Evolutionary conservation across 1,140 invertebrate genomes (phyloP).

Genomic region (Hetaerina americana): DNA sequence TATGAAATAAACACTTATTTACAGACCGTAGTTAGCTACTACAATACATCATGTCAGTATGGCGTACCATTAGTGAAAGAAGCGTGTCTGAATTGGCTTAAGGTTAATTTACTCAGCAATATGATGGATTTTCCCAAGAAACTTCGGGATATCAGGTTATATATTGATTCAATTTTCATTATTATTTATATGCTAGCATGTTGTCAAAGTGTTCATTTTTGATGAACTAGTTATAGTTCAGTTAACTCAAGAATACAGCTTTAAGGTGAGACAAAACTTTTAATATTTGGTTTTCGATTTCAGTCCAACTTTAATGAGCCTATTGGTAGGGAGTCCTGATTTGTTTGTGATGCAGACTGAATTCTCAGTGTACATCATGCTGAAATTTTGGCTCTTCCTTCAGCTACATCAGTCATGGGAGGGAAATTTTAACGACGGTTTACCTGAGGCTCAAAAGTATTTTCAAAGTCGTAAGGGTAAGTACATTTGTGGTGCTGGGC

Average conservation of each 20-base stretch:
- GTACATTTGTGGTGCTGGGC: too few species aligned
- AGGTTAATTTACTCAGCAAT: conserved; percentile 50
- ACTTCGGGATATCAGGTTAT: conserved; percentile 40
- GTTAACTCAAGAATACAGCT: too few species aligned
- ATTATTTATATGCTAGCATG: conserved; percentile 3
- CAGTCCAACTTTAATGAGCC: conserved; percentile 47
- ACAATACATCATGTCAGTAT: conserved; percentile 52
- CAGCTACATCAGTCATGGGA: conserved; percentile 28
- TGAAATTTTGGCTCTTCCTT: conserved; percentile 53
- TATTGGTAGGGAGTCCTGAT: conserved; percentile 47
- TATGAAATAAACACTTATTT: too few species aligned
- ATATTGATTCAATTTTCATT: conserved; percentile 7
- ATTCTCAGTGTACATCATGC: conserved; percentile 60
- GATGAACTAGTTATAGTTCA: too few species aligned
- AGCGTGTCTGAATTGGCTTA: conserved; percentile 51
- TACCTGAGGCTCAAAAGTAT: conserved; percentile 28
- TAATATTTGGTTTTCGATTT: conserved; percentile 8
- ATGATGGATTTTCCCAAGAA: conserved; percentile 39
- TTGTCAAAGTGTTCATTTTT: too few species aligned
- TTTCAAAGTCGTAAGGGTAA: conserved; percentile 31
- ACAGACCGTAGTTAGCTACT: conserved; percentile 53
- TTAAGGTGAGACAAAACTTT: too few species aligned
- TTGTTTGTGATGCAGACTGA: conserved; percentile 69
- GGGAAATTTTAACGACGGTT: conserved; percentile 22
- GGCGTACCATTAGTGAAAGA: conserved; percentile 47